Evolutionary conservation across 2,888 invertebrate genomes (phyloP), one percentile per base, ranked within the genome.

Genomic region (Chironomus riparius): DNA sequence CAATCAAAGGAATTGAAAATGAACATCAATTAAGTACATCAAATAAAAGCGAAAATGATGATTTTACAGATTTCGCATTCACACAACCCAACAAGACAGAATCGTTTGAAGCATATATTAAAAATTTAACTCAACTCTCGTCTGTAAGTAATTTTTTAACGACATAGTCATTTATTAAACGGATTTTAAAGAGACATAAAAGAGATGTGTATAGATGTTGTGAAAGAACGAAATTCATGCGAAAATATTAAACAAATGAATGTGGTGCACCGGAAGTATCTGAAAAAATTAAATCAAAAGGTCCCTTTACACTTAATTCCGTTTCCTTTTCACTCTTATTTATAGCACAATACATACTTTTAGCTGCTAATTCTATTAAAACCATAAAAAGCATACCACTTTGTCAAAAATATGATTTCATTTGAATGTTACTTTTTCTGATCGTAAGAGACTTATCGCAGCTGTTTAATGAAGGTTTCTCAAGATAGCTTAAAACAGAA

Each of bases 91-190:
- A 74, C 68, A 74, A 47, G 7, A 74, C 74, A 5, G 15, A 74
- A 65, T 61, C 74, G 24, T 68, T 24, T 22, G 68, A 74, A 15
- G 74, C 74, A 13, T 74, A 68, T 12, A 68, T 74, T 21, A 74
- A 74, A 68, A 74, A 74, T 65, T 65, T 74, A 22, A 15, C 74
- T n/a, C 74, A 74, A 68, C 7, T 74, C 38, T 38, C 38, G 7
- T 68, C 74, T 48, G 74, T 74, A 22, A 74, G 74, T 74, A 74
- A 22, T 68, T 68, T 48, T 38, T 38, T 38, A 38, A 65, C 18
- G 21, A 62, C 13, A 24, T 13, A 65, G 24, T 24, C 12, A 24
- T 65, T 65, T 65, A 56, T 18, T 18, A 56, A 56, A 24, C 22
- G 65, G 65, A 1, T 24, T 24, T 65, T 13, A 65, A 21, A 18